Conservation (phyloP, 1,140 invertebrate species). For the Nephotettix cincticeps region DNA sequence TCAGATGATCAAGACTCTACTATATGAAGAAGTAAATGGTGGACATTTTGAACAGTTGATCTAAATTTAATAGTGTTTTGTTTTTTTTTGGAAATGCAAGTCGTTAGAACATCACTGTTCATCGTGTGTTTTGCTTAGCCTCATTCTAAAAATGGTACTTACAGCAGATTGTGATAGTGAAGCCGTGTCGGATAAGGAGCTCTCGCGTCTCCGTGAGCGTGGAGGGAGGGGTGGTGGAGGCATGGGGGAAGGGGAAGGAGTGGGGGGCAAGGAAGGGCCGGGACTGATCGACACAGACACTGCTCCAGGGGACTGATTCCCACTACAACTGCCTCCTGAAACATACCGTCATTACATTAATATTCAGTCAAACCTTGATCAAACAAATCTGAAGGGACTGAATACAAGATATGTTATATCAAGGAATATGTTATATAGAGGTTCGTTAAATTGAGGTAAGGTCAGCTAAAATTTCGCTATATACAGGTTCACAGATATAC, state of each 20-base stretch:
- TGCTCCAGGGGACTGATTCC: slow-evolving; percentile 36
- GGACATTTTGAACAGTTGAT: no score
- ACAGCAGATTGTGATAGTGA: not conserved
- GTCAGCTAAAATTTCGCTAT: no score
- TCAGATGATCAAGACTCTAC: no score
- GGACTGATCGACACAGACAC: slow-evolving; percentile 44
- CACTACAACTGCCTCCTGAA: slow-evolving; percentile 28
- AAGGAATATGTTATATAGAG: no score
- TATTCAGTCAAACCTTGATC: no score
- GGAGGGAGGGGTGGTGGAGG: slow-evolving; percentile 49
- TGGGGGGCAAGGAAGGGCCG: slow-evolving; percentile 52
- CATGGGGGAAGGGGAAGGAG: slow-evolving; percentile 50
- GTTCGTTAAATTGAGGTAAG: no score
- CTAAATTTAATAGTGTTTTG: not conserved
- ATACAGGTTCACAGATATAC: no score
- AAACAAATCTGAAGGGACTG: no score
- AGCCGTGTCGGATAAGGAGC: slow-evolving; percentile 55
- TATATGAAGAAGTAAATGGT: no score
- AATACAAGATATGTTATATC: no score
- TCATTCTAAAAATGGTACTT: not conserved
- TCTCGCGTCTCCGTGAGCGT: slow-evolving; percentile 55
- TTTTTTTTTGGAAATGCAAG: not conserved
- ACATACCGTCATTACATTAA: no score
- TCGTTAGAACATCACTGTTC: not conserved
- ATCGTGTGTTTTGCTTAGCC: not conserved